phyloP scores from a whole-genome alignment of 2,113 vertebrate genomes.

The Atherinomorus stipes region DNA sequence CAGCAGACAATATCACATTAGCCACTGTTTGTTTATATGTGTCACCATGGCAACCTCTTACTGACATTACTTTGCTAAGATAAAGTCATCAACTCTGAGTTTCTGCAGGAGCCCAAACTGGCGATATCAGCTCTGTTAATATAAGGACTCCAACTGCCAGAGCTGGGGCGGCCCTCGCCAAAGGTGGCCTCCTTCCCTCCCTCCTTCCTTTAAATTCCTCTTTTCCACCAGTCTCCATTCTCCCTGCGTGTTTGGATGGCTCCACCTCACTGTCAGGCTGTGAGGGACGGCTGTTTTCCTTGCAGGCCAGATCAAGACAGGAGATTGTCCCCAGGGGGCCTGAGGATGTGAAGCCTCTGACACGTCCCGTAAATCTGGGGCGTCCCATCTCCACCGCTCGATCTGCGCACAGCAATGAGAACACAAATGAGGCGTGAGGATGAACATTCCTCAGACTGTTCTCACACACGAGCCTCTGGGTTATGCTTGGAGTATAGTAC shows the following conservation, averaged over 20 bases:
- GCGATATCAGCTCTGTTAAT: slow-evolving; percentile 53
- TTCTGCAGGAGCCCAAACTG: slow-evolving; percentile 41
- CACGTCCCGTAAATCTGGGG: slow-evolving; percentile 79
- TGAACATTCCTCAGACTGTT: slow-evolving; percentile 76
- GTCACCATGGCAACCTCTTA: slow-evolving; percentile 52
- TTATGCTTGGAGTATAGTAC: slow-evolving; percentile 62
- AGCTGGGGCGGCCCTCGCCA: slow-evolving; percentile 52
- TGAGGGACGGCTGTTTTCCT: slow-evolving; percentile 81
- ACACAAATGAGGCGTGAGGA: slow-evolving; percentile 80
- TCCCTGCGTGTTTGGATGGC: slow-evolving; percentile 77
- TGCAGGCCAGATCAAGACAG: slow-evolving; percentile 79
- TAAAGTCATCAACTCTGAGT: slow-evolving; percentile 59
- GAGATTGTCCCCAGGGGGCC: slow-evolving; percentile 75
- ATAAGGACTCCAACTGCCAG: slow-evolving; percentile 56
- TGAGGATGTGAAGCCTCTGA: slow-evolving; percentile 78
- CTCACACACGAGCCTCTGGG: slow-evolving; percentile 66
- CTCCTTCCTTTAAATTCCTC: slow-evolving; percentile 70
- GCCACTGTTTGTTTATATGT: slow-evolving; percentile 49
- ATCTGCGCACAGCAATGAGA: slow-evolving; percentile 71
- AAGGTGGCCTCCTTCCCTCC: slow-evolving; percentile 65
- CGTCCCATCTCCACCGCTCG: slow-evolving; percentile 75
- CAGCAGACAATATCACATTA: slow-evolving; percentile 53
- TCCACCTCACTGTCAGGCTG: slow-evolving; percentile 75
- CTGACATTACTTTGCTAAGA: slow-evolving; percentile 43
- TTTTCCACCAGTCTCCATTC: slow-evolving; percentile 71